A percentile compares a stretch with the other conserved stretches of the same genome.
phyloP scores from a whole-genome alignment of 2,113 vertebrate genomes.

The Pollimyrus isidori region DNA sequence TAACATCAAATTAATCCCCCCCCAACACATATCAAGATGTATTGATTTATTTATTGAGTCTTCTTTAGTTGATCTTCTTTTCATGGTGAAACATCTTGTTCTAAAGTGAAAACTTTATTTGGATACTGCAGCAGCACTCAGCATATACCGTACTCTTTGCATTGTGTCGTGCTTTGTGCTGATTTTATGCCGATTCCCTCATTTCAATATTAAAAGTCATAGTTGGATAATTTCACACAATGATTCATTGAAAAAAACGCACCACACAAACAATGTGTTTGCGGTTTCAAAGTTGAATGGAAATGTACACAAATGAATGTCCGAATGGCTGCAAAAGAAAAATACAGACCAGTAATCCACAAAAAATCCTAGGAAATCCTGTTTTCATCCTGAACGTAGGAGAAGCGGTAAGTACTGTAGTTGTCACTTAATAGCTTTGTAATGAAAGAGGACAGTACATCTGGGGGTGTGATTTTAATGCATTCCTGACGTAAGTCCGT shows the following conservation, averaged over 20 bases:
- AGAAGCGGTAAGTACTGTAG: neutral
- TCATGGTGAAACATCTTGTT: neutral
- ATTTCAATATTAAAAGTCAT: neutral
- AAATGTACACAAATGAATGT: neutral
- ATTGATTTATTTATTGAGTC: neutral
- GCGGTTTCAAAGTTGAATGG: neutral
- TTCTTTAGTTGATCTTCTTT: neutral
- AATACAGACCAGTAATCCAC: too few species aligned
- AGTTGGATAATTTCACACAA: neutral
- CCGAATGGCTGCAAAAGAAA: neutral
- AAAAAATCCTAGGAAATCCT: neutral
- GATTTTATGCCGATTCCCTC: neutral
- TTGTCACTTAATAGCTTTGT: neutral
- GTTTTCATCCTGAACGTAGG: neutral
- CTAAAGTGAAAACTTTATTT: neutral
- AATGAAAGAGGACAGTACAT: conserved; percentile 3
- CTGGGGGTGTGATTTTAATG: neutral
- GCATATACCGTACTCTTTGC: neutral
- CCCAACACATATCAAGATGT: neutral
- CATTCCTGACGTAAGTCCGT: neutral
- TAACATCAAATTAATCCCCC: neutral
- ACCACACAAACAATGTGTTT: neutral
- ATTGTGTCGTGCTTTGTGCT: neutral
- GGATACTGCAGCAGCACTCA: neutral
- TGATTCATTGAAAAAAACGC: neutral